Percentiles rank a stretch among this genome's conserved stretches.
These are phyloP conservation scores for Torymus texanus DNA, from an alignment of 2,888 invertebrate species.

Conservation along the genomic window DNA sequence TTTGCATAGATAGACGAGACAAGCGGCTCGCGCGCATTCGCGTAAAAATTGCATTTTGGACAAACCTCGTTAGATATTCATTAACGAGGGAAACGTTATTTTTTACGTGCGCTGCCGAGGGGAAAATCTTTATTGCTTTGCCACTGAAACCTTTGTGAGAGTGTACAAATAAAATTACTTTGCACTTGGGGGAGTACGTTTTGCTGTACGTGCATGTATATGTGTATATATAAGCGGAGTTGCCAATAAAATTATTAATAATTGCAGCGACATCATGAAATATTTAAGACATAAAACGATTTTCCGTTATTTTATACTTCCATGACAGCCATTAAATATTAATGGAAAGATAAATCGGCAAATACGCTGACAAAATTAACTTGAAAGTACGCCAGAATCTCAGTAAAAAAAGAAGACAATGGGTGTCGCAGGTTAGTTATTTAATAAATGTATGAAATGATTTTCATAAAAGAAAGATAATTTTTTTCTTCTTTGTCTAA, in stretches of 20 bases:
- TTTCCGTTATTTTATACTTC: slow-evolving; percentile 34
- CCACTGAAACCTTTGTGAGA: not conserved
- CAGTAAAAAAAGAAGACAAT: too few relatives aligned
- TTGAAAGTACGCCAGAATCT: not conserved
- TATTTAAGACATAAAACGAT: slow-evolving; percentile 42
- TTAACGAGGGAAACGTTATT: slow-evolving; percentile 11
- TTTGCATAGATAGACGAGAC: too few relatives aligned
- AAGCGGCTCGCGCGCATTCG: too few relatives aligned
- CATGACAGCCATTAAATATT: slow-evolving; percentile 37
- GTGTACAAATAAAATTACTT: slow-evolving; percentile 28
- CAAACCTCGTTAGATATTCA: slow-evolving; percentile 11
- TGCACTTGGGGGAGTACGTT: not conserved
- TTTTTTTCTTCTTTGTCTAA: too few relatives aligned
- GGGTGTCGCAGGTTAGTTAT: too few relatives aligned
- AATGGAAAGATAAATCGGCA: slow-evolving; percentile 29
- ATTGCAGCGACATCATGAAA: slow-evolving; percentile 29
- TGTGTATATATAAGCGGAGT: not conserved
- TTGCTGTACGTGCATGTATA: too few relatives aligned
- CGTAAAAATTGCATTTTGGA: not conserved
- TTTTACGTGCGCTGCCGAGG: not conserved
- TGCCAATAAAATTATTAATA: slow-evolving; percentile 36
- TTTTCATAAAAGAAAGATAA: too few relatives aligned
- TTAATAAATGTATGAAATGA: too few relatives aligned
- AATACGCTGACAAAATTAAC: slow-evolving; percentile 18
- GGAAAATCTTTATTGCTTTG: not conserved